These are phyloP conservation scores for Hyaena hyaena DNA, from an alignment of 2,113 vertebrate genomes.

Conservation along the genomic window DNA sequence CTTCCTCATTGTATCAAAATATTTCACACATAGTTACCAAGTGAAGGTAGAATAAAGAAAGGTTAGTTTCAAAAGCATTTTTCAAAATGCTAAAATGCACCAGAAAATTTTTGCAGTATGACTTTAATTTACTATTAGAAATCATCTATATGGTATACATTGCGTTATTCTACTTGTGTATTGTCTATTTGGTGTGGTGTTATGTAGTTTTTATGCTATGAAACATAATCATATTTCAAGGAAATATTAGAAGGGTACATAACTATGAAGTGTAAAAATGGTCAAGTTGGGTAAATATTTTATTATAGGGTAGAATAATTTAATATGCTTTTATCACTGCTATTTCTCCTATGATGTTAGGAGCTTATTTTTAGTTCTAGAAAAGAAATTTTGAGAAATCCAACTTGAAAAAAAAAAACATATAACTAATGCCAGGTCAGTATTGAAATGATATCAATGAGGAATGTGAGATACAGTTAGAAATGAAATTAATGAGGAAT, in stretches of 20 bases:
- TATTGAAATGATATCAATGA: neutral
- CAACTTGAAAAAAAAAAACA: neutral
- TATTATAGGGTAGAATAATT: neutral
- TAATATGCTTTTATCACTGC: neutral
- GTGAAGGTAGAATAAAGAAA: constrained; percentile 50
- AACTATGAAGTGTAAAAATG: neutral
- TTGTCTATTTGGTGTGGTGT: neutral
- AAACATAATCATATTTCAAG: neutral
- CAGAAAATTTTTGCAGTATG: neutral
- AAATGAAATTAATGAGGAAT: neutral
- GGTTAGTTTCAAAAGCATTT: constrained; percentile 33
- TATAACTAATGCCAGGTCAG: neutral
- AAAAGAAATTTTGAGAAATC: neutral
- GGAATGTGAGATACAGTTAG: neutral
- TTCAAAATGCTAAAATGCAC: constrained; percentile 19
- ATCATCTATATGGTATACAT: neutral
- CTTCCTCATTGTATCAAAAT: constrained; percentile 75
- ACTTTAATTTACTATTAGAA: neutral
- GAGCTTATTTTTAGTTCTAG: neutral
- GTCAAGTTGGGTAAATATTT: neutral
- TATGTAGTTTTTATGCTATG: neutral
- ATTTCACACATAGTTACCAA: constrained; percentile 64
- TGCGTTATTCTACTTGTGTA: neutral
- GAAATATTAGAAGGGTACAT: neutral
- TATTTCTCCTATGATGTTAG: neutral